Conservation (phyloP, 2,797 vertebrate species). For the Spondyliosoma cantharus region DNA sequence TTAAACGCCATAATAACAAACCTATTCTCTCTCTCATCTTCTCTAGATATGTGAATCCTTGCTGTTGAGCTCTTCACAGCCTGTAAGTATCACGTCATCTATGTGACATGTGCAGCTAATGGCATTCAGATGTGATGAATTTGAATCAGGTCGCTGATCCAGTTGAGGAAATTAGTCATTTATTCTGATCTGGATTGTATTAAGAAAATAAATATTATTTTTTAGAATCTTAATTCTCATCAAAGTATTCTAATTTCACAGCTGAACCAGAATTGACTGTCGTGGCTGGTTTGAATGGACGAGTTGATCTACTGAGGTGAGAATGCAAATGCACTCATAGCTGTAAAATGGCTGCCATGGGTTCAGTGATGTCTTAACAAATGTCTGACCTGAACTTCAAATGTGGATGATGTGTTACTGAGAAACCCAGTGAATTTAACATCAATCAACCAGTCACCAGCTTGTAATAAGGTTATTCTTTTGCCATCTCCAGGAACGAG, state of each 20-base stretch:
- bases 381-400: constrained; percentile 86
- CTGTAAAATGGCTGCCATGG: background rate
- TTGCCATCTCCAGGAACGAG: background rate
- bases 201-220: accelerated
- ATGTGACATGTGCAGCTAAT: accelerated
- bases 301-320: constrained; percentile 28
- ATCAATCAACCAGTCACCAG: accelerated
- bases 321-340: accelerated
- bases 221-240: background rate
- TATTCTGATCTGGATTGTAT: constrained; percentile 76
- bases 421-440: constrained; percentile 44
- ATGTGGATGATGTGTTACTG: constrained; percentile 79
- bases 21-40: background rate
- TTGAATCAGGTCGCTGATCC: constrained; percentile 88
- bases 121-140: constrained; percentile 77
- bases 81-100: constrained; percentile 15
- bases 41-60: background rate
- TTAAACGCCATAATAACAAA: accelerated
- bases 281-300: accelerated
- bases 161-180: constrained; percentile 77
- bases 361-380: constrained; percentile 82
- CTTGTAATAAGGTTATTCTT: constrained; percentile 4
- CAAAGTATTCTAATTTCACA: accelerated
- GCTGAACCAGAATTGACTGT: accelerated
- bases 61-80: accelerated